phyloP scores from a whole-genome alignment of 2,797 vertebrate species.

The Chromobotia macracanthus region DNA sequence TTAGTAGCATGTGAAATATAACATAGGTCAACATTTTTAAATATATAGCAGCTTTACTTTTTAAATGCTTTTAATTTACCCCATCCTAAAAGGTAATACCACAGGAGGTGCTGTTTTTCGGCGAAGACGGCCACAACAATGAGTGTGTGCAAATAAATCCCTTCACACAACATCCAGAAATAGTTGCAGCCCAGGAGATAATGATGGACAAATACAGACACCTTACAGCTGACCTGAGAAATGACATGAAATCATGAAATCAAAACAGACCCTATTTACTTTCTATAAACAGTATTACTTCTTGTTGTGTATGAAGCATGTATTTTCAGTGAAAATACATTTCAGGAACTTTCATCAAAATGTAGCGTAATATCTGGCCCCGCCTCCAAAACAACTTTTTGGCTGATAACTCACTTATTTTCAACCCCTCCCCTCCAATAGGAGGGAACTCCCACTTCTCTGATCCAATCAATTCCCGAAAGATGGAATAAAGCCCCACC shows the following conservation, averaged over 20 bases:
- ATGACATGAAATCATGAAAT: not conserved
- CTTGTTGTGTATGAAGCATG: too few species aligned
- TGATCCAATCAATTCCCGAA: too few species aligned
- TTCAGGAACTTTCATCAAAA: too few species aligned
- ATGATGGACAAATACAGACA: conserved; percentile 87
- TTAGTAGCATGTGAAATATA: not conserved
- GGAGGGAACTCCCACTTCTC: too few species aligned
- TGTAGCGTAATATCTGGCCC: too few species aligned
- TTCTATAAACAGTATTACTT: not conserved
- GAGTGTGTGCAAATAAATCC: conserved; percentile 96
- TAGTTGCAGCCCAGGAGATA: conserved; percentile 96
- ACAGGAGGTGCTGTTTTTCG: conserved; percentile 93
- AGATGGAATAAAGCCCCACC: too few species aligned
- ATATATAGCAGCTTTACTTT: not conserved
- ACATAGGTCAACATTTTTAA: not conserved
- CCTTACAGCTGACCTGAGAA: conserved; percentile 88
- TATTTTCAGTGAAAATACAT: not conserved
- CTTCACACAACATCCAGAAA: conserved; percentile 99
- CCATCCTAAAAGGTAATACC: conserved; percentile 98
- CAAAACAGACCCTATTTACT: not conserved
- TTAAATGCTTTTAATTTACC: conserved; percentile 73
- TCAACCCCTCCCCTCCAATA: too few species aligned
- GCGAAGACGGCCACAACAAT: conserved; percentile 98
- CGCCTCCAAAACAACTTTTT: too few species aligned
- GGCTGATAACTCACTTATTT: too few species aligned